Conservation (phyloP, 2,888 invertebrate genomes). For the Oscheius myriophilus region DNA sequence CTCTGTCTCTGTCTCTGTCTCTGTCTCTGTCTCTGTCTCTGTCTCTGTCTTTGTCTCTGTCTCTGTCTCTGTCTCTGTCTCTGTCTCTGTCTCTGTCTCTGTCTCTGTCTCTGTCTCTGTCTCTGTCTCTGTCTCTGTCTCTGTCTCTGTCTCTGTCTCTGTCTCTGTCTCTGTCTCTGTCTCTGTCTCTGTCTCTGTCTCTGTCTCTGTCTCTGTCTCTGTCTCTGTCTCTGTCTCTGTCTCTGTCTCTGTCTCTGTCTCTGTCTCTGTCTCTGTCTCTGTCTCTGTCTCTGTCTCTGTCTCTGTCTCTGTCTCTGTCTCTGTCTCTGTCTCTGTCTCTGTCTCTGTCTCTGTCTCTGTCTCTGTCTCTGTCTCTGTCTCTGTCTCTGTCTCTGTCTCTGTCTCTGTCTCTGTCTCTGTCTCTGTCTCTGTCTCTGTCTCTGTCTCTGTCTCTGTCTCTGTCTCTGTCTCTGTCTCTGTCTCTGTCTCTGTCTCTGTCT, state of each 20-base stretch:
- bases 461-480: neutral
- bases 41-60: neutral
- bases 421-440: neutral
- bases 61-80: neutral
- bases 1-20: neutral
- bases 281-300: neutral
- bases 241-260: neutral
- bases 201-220: neutral
- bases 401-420: neutral
- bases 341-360: neutral
- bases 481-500: neutral
- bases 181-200: neutral
- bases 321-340: neutral
- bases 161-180: neutral
- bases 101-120: neutral
- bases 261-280: neutral
- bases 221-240: neutral
- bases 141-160: neutral
- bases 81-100: neutral
- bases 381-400: neutral
- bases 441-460: neutral
- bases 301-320: neutral
- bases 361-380: neutral
- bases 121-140: neutral
- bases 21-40: neutral